These are phyloP conservation scores for Phalanger gymnotis DNA, from an alignment of 2,797 vertebrate genomes.

Conservation along the genomic window DNA sequence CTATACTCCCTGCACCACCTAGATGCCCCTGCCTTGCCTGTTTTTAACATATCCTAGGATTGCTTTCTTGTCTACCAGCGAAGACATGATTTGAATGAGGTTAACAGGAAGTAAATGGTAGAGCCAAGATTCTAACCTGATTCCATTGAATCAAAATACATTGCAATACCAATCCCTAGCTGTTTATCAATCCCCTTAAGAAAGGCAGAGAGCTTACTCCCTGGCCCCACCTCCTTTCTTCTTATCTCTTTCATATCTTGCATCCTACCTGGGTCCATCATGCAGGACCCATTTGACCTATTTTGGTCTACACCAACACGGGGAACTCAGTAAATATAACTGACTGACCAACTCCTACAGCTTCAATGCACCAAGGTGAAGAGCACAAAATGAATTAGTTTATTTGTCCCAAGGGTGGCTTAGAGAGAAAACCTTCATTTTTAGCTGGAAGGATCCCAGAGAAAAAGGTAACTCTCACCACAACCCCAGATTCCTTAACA, in stretches of 20 bases:
- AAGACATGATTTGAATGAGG: background rate
- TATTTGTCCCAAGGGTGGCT: background rate
- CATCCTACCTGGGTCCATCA: background rate
- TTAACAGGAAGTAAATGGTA: fast-evolving
- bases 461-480: fast-evolving
- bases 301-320: background rate
- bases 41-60: background rate
- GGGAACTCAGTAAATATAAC: background rate
- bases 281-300: background rate
- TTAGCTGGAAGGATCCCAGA: background rate
- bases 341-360: background rate
- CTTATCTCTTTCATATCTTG: background rate
- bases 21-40: fast-evolving
- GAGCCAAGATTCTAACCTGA: background rate
- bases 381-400: background rate
- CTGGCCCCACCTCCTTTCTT: background rate
- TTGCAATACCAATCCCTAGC: background rate
- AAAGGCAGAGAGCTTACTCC: background rate
- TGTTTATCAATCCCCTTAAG: background rate
- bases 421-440: background rate
- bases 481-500: background rate
- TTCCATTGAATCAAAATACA: background rate
- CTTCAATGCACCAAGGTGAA: background rate
- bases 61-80: fast-evolving
- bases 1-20: no score